These are phyloP conservation scores for Apostichopus californicus DNA, from an alignment of 35 echinoderm and acorn worm genomes.

Conservation along the genomic window DNA sequence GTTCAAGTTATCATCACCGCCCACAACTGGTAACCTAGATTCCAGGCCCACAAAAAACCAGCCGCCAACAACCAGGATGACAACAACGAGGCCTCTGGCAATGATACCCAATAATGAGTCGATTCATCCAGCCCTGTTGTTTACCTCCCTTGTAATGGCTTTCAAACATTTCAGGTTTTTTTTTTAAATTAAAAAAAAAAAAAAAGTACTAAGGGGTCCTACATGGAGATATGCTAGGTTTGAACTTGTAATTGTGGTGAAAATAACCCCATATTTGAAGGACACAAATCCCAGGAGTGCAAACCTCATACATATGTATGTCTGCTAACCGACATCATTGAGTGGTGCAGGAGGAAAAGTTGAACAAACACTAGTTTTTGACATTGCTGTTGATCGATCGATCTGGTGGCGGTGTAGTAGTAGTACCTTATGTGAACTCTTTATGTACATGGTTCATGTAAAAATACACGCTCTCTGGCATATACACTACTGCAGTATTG, in stretches of 20 bases:
- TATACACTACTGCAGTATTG: too few species aligned
- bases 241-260: neutral
- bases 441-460: too few species aligned
- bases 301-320: neutral
- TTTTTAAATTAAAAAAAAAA: too few species aligned
- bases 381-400: too few species aligned
- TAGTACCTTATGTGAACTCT: too few species aligned
- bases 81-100: neutral
- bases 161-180: neutral
- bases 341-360: too few species aligned
- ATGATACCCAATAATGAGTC: neutral
- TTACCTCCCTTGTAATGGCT: neutral
- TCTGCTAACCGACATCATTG: neutral
- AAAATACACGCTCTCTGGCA: too few species aligned
- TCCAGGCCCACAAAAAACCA: neutral
- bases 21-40: slow-evolving; percentile 43
- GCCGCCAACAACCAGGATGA: too few species aligned
- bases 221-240: neutral
- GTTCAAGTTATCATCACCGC: slow-evolving; percentile 36
- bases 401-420: too few species aligned
- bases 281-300: neutral
- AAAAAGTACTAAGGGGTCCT: too few species aligned
- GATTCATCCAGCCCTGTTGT: neutral
- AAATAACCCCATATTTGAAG: neutral
- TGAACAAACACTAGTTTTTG: too few species aligned